Conservation (phyloP, 2,113 vertebrate species). For the Apodemus sylvaticus region DNA sequence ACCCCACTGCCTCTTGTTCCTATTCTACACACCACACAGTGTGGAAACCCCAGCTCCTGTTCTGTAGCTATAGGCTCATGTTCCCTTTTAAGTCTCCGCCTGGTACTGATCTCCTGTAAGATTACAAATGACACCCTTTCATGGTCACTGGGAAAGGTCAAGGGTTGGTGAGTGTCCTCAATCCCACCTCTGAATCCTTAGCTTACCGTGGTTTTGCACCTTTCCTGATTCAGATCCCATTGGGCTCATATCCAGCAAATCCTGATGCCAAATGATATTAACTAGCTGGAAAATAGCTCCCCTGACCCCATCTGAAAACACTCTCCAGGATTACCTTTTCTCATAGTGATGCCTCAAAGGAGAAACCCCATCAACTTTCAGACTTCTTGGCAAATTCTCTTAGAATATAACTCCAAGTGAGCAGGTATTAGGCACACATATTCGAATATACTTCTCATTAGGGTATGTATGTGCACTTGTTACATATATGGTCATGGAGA, state of each 20-base stretch:
- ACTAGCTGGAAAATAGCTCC: background rate
- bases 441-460: slow-evolving; percentile 11
- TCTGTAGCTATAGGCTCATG: background rate
- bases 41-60: background rate
- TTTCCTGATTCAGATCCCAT: background rate
- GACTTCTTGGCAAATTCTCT: slow-evolving; percentile 35
- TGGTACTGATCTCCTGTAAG: background rate
- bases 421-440: background rate
- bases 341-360: background rate
- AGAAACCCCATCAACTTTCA: background rate
- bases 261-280: background rate
- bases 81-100: background rate
- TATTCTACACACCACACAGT: background rate
- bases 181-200: background rate
- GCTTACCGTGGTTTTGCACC: background rate
- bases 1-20: too few relatives aligned
- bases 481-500: slow-evolving; percentile 6
- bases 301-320: background rate
- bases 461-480: background rate
- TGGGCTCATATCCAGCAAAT: background rate
- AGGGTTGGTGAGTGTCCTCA: background rate
- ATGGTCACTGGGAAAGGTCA: background rate
- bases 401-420: background rate
- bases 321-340: background rate
- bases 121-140: background rate